phyloP scores from a whole-genome alignment of 1,140 invertebrate species.

The Zophobas morio region DNA sequence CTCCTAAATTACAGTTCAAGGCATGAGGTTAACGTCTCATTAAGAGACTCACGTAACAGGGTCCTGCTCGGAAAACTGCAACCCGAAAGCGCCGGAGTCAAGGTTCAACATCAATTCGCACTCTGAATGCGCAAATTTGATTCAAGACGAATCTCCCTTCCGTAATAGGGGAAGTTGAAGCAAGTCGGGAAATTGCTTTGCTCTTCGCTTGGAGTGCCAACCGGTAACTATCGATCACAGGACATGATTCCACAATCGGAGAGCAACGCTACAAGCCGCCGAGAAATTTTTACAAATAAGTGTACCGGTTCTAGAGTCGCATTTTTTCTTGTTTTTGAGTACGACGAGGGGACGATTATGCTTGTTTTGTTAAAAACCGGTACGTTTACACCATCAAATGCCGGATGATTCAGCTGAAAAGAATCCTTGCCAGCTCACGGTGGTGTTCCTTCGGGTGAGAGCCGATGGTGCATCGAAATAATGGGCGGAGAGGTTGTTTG shows the following conservation, averaged over 20 bases:
- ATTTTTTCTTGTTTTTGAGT: background rate
- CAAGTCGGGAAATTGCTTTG: constrained; percentile 14
- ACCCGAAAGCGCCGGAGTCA: too few relatives aligned
- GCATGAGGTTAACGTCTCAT: too few relatives aligned
- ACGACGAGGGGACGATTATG: background rate
- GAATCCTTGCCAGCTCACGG: constrained; percentile 3
- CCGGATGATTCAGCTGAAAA: constrained; percentile 24
- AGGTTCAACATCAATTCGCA: too few relatives aligned
- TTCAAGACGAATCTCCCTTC: background rate
- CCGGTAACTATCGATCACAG: background rate
- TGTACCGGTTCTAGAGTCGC: too few relatives aligned
- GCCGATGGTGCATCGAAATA: background rate
- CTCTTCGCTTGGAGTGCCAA: constrained; percentile 1
- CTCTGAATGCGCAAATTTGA: background rate
- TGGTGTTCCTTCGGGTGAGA: constrained; percentile 1
- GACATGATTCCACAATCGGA: background rate
- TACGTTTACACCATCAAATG: constrained; percentile 5
- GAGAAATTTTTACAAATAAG: too few relatives aligned
- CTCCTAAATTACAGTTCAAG: too few relatives aligned
- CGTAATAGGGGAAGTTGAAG: background rate
- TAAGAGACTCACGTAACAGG: too few relatives aligned
- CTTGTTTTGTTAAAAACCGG: background rate
- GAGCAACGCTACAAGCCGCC: background rate
- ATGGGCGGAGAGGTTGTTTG: background rate
- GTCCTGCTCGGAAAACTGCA: too few relatives aligned